These are phyloP conservation scores for Pristionchus entomophagus DNA, from an alignment of 2,888 invertebrate genomes.

Conservation along the genomic window DNA sequence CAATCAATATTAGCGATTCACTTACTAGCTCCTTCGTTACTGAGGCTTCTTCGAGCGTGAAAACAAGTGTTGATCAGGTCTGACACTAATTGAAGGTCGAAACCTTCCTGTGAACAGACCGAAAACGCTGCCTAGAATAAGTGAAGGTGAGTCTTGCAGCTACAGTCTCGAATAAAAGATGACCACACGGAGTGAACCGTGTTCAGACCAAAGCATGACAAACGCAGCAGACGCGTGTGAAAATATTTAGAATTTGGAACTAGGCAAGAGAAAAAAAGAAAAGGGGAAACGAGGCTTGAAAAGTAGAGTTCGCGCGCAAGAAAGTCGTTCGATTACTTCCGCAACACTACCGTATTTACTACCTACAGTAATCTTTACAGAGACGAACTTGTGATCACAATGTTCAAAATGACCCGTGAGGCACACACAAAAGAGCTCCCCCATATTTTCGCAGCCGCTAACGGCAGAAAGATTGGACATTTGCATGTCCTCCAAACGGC, in stretches of 20 bases:
- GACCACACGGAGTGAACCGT: no score
- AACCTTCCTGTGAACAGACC: conserved; percentile 19
- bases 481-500: no score
- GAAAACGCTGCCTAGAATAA: background rate
- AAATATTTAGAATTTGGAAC: background rate
- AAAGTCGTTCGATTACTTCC: background rate
- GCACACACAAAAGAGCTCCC: no score
- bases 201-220: no score
- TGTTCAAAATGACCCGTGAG: no score
- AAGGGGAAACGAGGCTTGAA: no score
- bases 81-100: conserved; percentile 19
- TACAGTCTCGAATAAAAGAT: no score
- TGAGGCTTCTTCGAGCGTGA: background rate
- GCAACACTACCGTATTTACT: background rate
- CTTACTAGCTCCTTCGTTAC: background rate
- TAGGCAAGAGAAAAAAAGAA: background rate
- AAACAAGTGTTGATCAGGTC: conserved; percentile 34
- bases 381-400: no score
- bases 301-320: background rate
- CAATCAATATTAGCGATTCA: background rate
- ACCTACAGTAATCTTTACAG: no score
- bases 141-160: background rate
- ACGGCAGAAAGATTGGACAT: no score
- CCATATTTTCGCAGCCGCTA: no score
- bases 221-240: no score